phyloP scores from a whole-genome alignment of 2,797 vertebrate genomes.

The Argyrosomus regius region DNA sequence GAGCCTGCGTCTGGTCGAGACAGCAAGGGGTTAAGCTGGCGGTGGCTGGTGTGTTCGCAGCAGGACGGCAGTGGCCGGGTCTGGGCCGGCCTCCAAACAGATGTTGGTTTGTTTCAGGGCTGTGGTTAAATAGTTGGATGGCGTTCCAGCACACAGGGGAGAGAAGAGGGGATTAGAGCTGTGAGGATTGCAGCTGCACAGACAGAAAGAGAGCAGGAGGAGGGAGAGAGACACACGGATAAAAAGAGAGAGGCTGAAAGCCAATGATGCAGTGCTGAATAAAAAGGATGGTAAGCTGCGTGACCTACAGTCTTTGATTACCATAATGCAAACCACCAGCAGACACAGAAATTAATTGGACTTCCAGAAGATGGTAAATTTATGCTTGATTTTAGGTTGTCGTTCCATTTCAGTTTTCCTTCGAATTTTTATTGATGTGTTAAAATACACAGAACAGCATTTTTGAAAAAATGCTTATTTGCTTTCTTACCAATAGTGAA shows the following conservation, averaged over 20 bases:
- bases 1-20: constrained; percentile 41
- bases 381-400: constrained; percentile 36
- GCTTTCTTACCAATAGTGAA: not conserved
- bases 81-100: constrained; percentile 92
- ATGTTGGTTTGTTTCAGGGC: constrained; percentile 94
- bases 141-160: constrained; percentile 88
- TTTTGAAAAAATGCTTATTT: not conserved
- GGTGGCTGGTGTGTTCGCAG: constrained; percentile 84
- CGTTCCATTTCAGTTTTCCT: constrained; percentile 4
- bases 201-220: constrained; percentile 65
- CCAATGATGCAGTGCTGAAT: constrained; percentile 57
- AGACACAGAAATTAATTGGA: constrained; percentile 46
- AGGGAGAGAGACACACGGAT: constrained; percentile 40
- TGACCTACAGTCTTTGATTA: constrained; percentile 58
- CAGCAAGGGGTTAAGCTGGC: constrained; percentile 82
- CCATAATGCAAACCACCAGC: constrained; percentile 49
- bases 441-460: not conserved
- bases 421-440: not conserved
- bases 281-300: constrained; percentile 52
- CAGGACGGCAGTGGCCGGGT: constrained; percentile 85
- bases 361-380: constrained; percentile 21
- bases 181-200: constrained; percentile 90
- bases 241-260: constrained; percentile 48
- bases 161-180: constrained; percentile 76
- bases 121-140: constrained; percentile 93